A percentile compares a stretch with the other conserved stretches of the same genome.
These are phyloP conservation scores for Tridacna crocea DNA, from an alignment of 2,888 invertebrate genomes.

Conservation along the genomic window DNA sequence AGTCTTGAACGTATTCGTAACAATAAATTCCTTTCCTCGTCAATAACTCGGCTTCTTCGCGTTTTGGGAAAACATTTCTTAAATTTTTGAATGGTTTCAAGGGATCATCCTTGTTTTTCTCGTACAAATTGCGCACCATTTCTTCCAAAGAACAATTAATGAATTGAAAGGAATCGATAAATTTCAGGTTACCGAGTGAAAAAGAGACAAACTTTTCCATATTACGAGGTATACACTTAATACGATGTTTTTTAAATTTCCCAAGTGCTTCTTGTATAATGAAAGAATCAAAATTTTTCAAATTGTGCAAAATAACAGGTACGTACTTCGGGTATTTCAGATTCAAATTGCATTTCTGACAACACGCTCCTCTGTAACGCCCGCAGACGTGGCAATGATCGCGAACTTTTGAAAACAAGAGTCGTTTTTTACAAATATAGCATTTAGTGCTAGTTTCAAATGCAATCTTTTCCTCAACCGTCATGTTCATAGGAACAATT, in stretches of 20 bases:
- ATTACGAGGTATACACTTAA: slow-evolving; percentile 22
- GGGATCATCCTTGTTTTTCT: slow-evolving; percentile 1
- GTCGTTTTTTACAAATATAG: slow-evolving; percentile 2
- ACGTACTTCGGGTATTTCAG: background rate
- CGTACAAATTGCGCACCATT: slow-evolving; percentile 9
- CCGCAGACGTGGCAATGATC: slow-evolving; percentile 6
- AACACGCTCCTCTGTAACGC: slow-evolving; percentile 10
- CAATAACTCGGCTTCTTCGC: slow-evolving; percentile 14
- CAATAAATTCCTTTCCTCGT: slow-evolving; percentile 24
- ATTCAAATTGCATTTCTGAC: background rate
- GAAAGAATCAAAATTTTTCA: slow-evolving; percentile 1
- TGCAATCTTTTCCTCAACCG: background rate
- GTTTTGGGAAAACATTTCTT: background rate
- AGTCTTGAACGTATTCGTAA: slow-evolving; percentile 23
- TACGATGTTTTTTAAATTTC: slow-evolving; percentile 6
- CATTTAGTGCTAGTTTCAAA: slow-evolving; percentile 8
- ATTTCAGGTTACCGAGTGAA: slow-evolving; percentile 18
- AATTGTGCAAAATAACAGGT: slow-evolving; percentile 17
- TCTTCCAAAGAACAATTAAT: slow-evolving; percentile 19
- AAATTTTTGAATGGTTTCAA: background rate
- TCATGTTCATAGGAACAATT: background rate
- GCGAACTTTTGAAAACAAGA: background rate
- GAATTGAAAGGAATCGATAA: slow-evolving; percentile 26
- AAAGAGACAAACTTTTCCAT: slow-evolving; percentile 17
- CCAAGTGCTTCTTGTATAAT: slow-evolving; percentile 8